Percentiles rank a stretch among this genome's conserved stretches.
These are phyloP conservation scores for Neomorphus geoffroyi DNA, from an alignment of 2,797 vertebrate genomes.

Conservation along the genomic window DNA sequence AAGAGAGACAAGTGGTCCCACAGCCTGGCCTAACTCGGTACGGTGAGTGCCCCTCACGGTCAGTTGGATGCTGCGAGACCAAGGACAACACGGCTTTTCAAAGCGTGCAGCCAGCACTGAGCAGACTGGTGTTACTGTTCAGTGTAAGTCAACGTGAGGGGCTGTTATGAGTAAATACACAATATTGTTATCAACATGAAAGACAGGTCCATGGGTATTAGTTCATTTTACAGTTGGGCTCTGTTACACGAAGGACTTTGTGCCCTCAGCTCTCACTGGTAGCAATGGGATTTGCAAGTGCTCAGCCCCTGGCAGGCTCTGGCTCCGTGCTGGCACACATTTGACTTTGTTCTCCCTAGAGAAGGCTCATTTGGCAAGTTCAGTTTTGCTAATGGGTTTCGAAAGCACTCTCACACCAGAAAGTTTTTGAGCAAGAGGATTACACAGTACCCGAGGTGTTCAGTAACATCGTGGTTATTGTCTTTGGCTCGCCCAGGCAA, in stretches of 20 bases:
- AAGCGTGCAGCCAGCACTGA: neutral
- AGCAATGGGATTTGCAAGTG: neutral
- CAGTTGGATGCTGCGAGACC: fast-evolving
- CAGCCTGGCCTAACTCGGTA: neutral
- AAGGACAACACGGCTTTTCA: neutral
- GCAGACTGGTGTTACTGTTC: fast-evolving
- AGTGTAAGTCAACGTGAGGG: neutral
- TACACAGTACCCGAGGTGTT: constrained; percentile 36
- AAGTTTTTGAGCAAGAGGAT: constrained; percentile 27
- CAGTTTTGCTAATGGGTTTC: constrained; percentile 48
- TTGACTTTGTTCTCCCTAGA: constrained; percentile 48
- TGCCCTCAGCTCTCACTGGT: neutral
- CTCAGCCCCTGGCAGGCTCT: constrained; percentile 8
- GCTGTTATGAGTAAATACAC: neutral
- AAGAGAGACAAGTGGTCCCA: neutral
- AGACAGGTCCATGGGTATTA: neutral
- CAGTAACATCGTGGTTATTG: neutral
- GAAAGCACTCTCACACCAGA: constrained; percentile 38
- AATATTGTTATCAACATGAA: neutral
- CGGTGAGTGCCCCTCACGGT: neutral
- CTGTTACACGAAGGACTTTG: neutral
- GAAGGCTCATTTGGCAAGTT: constrained; percentile 55
- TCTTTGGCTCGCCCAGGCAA: constrained; percentile 1
- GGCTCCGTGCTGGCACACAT: constrained; percentile 15
- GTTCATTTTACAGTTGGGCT: neutral